Evolutionary conservation across 2,113 vertebrate species (phyloP).

Genomic region (Neotoma lepida): DNA sequence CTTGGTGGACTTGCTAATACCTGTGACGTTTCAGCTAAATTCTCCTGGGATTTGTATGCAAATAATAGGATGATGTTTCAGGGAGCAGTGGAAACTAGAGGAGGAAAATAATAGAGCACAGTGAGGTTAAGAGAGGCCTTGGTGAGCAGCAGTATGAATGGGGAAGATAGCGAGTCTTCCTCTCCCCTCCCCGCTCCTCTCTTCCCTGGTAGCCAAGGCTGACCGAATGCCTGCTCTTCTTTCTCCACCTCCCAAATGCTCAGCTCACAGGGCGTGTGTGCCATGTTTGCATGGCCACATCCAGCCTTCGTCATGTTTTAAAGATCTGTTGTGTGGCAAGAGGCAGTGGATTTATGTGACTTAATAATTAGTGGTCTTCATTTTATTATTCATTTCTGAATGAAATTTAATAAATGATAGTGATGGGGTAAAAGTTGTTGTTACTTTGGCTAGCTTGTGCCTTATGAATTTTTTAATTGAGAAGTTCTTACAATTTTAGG

Average conservation of each 20-base stretch:
- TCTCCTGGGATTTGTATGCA: constrained; percentile 50
- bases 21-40: constrained; percentile 13
- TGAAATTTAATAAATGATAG: constrained; percentile 24
- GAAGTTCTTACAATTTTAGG: background rate
- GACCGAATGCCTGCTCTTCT: background rate
- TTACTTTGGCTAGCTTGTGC: background rate
- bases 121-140: background rate
- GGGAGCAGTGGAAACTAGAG: background rate
- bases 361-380: constrained; percentile 38
- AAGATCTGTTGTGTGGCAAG: background rate
- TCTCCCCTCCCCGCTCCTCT: too few species aligned
- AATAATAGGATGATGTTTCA: constrained; percentile 28
- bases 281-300: background rate
- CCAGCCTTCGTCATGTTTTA: constrained; percentile 19
- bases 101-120: constrained; percentile 6
- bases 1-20: background rate
- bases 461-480: background rate
- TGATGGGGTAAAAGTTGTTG: background rate
- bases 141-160: background rate
- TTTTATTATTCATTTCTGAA: constrained; percentile 54
- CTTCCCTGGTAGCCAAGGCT: background rate
- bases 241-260: background rate
- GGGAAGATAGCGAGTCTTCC: too few species aligned
- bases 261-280: background rate
- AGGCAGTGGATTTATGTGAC: constrained; percentile 1